Base-by-base conservation (phyloP, 2,888 invertebrate species). In the Ecliptopera silaceata region DNA sequence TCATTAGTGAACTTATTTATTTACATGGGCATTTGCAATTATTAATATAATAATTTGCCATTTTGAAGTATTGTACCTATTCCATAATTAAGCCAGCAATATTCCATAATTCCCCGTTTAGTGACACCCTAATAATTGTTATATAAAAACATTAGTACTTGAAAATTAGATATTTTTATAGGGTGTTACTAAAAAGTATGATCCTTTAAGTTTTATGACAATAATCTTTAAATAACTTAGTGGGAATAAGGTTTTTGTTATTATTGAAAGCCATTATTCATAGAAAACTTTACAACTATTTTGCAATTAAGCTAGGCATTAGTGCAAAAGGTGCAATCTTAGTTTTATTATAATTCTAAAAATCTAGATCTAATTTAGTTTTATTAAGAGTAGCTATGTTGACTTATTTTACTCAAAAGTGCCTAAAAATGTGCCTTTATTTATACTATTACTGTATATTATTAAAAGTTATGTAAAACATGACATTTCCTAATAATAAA, bases 391-490 rank as follows among this genome's bases (percentile, higher is more conserved):
- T 22, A 42, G 36, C 31, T 34, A 10, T n/a, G 4, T 32, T n/a
- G 13, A 8, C 15, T 36, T 6, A 3, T 10, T 12, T 13, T 36
- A 36, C 36, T 36, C 12, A 32, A 59, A 64, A 65, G 80, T 79
- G 79, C 80, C 80, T 77, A 70, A 68, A 18, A 46, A 72, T 69
- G 68, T 75, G 68, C 69, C 69, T 73, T 29, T 46, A 46, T 46
- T 2, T 31, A 26, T 4, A 22, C 0, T 44, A 8, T 61, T 56
- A 52, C 12, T 5, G 17, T 31, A 13, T 29, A n/a, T n/a, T n/a
- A n/a, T n/a, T 15, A 11, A 5, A 29, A 43, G 70, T 75, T 66
- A 51, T 80, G 77, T 82, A 44, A 51, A 66, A 80, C 79, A 79
- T 77, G 79, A 77, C 74, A 70, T 53, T 47, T 34, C 17, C 15